Conservation (phyloP, 1,140 invertebrate species). For the Berghia stephanieae region DNA sequence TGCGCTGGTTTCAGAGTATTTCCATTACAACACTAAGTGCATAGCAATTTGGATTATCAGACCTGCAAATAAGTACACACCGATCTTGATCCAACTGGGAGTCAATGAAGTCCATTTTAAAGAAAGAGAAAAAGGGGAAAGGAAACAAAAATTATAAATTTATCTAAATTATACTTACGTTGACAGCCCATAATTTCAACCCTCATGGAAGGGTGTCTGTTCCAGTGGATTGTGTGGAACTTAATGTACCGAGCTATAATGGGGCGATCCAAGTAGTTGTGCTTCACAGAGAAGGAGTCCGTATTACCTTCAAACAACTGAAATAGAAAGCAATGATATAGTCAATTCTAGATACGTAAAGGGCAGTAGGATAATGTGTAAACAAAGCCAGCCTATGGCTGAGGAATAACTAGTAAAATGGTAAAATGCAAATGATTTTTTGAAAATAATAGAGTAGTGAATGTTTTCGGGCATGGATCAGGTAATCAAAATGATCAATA, state of each 20-base stretch:
- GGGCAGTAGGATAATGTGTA: no score
- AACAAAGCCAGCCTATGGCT: no score
- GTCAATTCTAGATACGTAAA: no score
- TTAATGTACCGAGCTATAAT: constrained; percentile 71
- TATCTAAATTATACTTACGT: constrained; percentile 61
- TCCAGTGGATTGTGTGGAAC: constrained; percentile 70
- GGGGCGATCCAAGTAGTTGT: constrained; percentile 69
- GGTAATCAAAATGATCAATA: no score
- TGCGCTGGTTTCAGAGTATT: background rate
- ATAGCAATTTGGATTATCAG: no score
- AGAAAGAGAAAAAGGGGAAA: background rate
- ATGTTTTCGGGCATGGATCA: no score
- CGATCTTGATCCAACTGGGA: no score
- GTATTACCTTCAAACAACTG: constrained; percentile 70
- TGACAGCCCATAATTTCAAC: constrained; percentile 73
- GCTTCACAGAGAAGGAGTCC: constrained; percentile 69
- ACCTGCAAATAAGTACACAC: no score
- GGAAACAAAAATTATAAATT: background rate
- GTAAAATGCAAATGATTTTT: no score
- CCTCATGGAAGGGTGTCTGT: constrained; percentile 70
- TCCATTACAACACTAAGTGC: background rate
- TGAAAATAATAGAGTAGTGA: no score
- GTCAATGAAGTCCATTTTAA: background rate
- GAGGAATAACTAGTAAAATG: no score
- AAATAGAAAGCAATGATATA: background rate